A percentile compares a stretch with the other conserved stretches of the same genome.
Conservation (phyloP, 2,113 vertebrate genomes). For the Myrmecophaga tridactyla region DNA sequence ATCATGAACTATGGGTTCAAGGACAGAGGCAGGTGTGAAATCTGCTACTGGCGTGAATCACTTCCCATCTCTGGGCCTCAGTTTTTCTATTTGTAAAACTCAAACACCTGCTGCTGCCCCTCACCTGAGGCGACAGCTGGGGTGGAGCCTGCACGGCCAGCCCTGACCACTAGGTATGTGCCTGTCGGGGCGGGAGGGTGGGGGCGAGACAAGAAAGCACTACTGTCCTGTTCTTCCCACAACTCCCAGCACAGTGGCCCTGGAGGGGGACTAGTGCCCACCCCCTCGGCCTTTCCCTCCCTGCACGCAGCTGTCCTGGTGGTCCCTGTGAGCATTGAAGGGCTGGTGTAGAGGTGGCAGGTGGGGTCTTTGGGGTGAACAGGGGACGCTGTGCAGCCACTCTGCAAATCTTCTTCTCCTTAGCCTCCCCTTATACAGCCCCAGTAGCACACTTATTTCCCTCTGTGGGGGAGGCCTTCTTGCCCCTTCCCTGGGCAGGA, state of each 20-base stretch:
- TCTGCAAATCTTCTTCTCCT: not conserved
- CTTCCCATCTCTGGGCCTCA: not conserved
- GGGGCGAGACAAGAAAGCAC: fast-evolving
- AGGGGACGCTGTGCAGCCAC: too few species aligned
- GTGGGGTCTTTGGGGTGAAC: not conserved
- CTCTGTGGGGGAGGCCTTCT: not conserved
- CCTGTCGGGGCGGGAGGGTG: not conserved
- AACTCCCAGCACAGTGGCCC: fast-evolving
- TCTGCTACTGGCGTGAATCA: not conserved
- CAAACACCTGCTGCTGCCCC: not conserved
- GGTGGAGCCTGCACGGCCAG: fast-evolving
- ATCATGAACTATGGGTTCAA: not conserved
- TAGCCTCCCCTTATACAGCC: not conserved
- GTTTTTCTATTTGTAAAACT: not conserved
- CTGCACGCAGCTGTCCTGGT: not conserved
- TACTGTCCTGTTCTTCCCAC: not conserved
- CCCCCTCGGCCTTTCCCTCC: not conserved
- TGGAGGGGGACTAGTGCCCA: fast-evolving
- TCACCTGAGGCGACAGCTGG: not conserved
- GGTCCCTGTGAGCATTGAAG: not conserved
- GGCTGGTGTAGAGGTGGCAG: fast-evolving
- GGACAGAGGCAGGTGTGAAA: not conserved
- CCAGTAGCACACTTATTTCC: not conserved
- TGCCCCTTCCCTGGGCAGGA: not conserved
- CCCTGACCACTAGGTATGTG: not conserved